Evolutionary conservation across 1,140 invertebrate genomes (phyloP), one percentile per base, ranked within the genome.

Genomic region (Drosophila virilis): DNA sequence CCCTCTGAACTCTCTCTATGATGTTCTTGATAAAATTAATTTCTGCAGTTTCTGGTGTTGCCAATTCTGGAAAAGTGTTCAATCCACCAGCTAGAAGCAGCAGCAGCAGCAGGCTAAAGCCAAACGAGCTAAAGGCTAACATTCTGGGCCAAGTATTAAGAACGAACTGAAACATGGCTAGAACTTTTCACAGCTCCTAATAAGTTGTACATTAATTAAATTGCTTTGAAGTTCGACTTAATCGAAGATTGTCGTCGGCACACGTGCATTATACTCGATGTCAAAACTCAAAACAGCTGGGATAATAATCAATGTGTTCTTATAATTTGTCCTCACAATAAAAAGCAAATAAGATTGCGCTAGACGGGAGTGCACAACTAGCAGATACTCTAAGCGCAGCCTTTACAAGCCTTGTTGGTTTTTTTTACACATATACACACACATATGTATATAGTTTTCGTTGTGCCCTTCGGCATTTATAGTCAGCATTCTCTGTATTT

Each of bases 71-170:
- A 12, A 51, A 33, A 6, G 13, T 22, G 6, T 15, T 8, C 8
- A 32, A 10, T 17, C 32, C 35, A 0, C 17, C 64, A 28, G 52
- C 38, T 7, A 58, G 9, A 10, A 38, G 40, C 9, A 33, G 12
- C 0, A 33, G 48, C 8, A 64, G 6, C 3, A 46, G 8, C 10
- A 65, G 28, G 15, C 22, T 9, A 17, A 46, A 13, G 32, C 8
- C 8, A 15, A 8, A 9, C 8, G 13, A 42, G 15, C 15, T 55
- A 6, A 37, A 6, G 6, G 38, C 46, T 59, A 54, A 71, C 68
- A 71, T 71, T 46, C 10, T 35, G 43, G 6, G 60, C 51, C 35
- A 55, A 71, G 43, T 42, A 1, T 6, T 15, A 12, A 13, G 1
- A 13, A 48, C 8, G 8, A 51, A 65, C 61, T 72, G 52, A 58